Evolutionary conservation across 2,888 invertebrate genomes (phyloP).

Genomic region (Andrena chrysosceles): DNA sequence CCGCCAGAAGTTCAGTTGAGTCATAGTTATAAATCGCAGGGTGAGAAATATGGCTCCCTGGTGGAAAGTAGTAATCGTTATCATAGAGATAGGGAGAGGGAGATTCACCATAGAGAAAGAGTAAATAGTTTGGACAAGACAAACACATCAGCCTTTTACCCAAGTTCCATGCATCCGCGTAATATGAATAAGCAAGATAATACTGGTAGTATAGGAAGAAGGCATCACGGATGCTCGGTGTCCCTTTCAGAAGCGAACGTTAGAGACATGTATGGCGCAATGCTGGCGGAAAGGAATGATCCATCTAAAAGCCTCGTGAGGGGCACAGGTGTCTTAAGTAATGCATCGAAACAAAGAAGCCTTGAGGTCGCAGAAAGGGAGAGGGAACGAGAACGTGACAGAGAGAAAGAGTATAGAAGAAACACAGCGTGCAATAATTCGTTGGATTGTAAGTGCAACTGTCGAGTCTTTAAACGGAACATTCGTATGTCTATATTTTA

Average conservation of each 20-base stretch:
- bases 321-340: slow-evolving; percentile 76
- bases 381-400: slow-evolving; percentile 81
- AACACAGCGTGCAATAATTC: slow-evolving; percentile 85
- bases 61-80: slow-evolving; percentile 79
- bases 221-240: slow-evolving; percentile 80
- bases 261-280: slow-evolving; percentile 77
- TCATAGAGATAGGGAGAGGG: slow-evolving; percentile 79
- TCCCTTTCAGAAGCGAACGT: slow-evolving; percentile 82
- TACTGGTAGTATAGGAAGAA: slow-evolving; percentile 78
- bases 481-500: not conserved
- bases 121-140: slow-evolving; percentile 83
- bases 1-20: slow-evolving; percentile 79
- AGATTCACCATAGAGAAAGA: slow-evolving; percentile 79
- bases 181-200: slow-evolving; percentile 78
- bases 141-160: slow-evolving; percentile 78
- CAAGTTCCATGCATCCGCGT: slow-evolving; percentile 77
- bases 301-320: slow-evolving; percentile 83
- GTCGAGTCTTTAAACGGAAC: not conserved
- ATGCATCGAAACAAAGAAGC: slow-evolving; percentile 85
- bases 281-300: slow-evolving; percentile 78
- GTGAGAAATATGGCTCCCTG: slow-evolving; percentile 81
- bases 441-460: slow-evolving; percentile 76
- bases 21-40: slow-evolving; percentile 78
- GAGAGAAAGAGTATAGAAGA: slow-evolving; percentile 81
- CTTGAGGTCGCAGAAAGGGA: slow-evolving; percentile 86